phyloP scores from a whole-genome alignment of 2,888 invertebrate species.

The Ectemnius cavifrons region DNA sequence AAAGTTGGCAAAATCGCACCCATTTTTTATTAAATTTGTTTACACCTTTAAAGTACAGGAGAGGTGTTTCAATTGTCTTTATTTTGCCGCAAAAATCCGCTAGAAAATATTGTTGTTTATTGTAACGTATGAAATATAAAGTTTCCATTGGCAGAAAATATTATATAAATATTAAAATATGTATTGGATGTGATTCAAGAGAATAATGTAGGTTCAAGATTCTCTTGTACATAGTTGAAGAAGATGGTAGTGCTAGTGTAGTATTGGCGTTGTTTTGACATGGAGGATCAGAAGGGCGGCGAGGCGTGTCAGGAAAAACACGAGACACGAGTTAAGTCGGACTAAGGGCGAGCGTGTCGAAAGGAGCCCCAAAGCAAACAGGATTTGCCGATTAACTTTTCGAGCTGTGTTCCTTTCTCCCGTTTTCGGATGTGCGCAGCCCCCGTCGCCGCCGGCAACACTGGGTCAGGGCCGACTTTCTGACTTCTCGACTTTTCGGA shows the following conservation, averaged over 20 bases:
- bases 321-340: slow-evolving; percentile 42
- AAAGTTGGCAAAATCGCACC: too few species aligned
- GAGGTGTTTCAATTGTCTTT: too few species aligned
- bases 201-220: too few species aligned
- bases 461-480: slow-evolving; percentile 63
- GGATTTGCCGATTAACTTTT: slow-evolving; percentile 67
- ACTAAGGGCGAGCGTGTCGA: slow-evolving; percentile 43
- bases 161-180: too few species aligned
- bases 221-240: too few species aligned
- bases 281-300: slow-evolving; percentile 44
- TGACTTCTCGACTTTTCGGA: slow-evolving; percentile 30
- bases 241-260: background rate
- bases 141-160: too few species aligned
- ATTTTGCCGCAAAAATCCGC: too few species aligned
- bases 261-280: slow-evolving; percentile 61
- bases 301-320: slow-evolving; percentile 57
- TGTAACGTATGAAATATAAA: too few species aligned
- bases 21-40: too few species aligned
- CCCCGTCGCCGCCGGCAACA: slow-evolving; percentile 14
- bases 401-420: slow-evolving; percentile 28
- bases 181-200: too few species aligned
- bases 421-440: background rate
- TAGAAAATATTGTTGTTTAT: too few species aligned
- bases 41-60: too few species aligned
- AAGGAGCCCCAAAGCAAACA: slow-evolving; percentile 57